Conservation (phyloP, 2,113 vertebrate species). For the Nibea albiflora region DNA sequence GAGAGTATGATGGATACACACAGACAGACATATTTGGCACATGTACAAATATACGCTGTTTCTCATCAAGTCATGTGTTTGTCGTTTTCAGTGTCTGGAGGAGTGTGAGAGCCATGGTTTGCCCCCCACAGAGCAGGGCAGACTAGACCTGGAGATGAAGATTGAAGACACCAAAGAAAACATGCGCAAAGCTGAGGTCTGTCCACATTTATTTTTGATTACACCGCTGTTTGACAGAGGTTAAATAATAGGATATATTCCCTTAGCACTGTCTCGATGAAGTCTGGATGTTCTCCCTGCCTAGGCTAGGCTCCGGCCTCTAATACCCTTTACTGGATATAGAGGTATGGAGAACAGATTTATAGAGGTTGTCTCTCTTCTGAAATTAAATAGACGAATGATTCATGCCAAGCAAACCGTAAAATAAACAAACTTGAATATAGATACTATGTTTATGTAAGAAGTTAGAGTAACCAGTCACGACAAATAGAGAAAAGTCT, state of each 20-base stretch:
- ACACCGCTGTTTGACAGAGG: neutral
- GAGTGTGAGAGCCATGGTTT: constrained; percentile 92
- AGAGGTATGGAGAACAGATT: neutral
- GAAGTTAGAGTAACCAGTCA: neutral
- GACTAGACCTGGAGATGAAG: constrained; percentile 93
- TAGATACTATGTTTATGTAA: neutral
- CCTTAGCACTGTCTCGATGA: neutral
- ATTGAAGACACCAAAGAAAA: constrained; percentile 95
- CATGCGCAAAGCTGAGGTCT: constrained; percentile 95
- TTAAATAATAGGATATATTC: neutral
- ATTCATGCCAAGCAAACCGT: neutral
- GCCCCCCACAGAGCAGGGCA: constrained; percentile 89
- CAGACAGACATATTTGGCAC: neutral
- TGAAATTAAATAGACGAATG: neutral
- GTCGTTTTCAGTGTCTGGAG: constrained; percentile 86
- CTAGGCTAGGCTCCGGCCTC: neutral
- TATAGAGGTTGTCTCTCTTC: neutral
- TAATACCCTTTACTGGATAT: neutral
- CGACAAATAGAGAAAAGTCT: neutral
- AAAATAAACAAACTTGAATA: neutral
- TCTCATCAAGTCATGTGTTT: constrained; percentile 13
- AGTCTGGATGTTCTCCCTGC: neutral
- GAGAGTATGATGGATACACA: constrained; percentile 82
- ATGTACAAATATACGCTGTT: neutral
- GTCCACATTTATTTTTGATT: neutral